Evolutionary conservation across 2,888 invertebrate genomes (phyloP), one percentile per base, ranked within the genome.

Genomic region (Luffia ferchaultella): DNA sequence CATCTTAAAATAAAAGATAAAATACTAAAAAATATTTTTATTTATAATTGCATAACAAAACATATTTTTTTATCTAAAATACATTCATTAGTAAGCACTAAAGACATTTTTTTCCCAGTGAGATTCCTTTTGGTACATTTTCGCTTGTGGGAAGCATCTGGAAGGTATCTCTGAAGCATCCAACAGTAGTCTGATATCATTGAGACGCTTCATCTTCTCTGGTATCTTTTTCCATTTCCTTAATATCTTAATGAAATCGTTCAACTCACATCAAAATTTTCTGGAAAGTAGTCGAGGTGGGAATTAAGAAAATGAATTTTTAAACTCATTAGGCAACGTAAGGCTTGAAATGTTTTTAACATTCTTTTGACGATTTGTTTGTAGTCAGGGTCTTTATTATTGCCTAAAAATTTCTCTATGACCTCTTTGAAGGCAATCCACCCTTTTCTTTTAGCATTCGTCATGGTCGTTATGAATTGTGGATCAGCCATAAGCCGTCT

Each of bases 241-340:
- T 43, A 43, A 43, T 43, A 7, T 43, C 16, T 43, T 7, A 43
- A 16, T 15, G 16, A n/a, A 15, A n/a, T n/a, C n/a, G 48, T 44
- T 46, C 46, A 46, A 15, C 46, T n/a, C 48, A 48, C 43, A 43
- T 49, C 20, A 20, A 53, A 19, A 48, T 53, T 49, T 49, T 48
- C 20, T 30, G 40, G 42, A 12, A 53, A 53, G 49, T 18, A 15
- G 42, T 45, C 49, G 18, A 53, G 43, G 30, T 53, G 18, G 42
- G 20, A 48, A 40, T 50, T 50, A 20, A 53, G 46, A 40, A 53
- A 53, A 40, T 53, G 46, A 44, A 53, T 20, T 45, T 53, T 53
- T 17, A 50, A 42, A 48, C 18, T 47, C 47, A 47, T 47, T 30
- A 20, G 19, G 20, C 47, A 47, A 12, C 47, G 20, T n/a, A n/a